Evolutionary conservation across 2,113 vertebrate genomes (phyloP).

Genomic region (Toxotes jaculatrix): DNA sequence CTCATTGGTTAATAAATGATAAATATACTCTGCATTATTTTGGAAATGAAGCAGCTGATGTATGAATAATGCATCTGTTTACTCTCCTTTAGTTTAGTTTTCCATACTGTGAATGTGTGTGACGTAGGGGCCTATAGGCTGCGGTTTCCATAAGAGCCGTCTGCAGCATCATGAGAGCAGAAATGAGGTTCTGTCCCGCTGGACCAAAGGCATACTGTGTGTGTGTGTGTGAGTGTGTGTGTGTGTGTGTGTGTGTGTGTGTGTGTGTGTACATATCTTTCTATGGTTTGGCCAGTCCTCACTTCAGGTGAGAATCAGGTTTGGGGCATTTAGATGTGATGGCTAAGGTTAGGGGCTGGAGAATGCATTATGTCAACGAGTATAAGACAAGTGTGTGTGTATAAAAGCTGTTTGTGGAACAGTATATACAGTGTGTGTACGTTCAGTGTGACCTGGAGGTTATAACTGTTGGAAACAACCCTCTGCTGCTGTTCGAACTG

Average conservation of each 20-base stretch:
- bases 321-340: too few relatives aligned
- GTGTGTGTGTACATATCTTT: too few relatives aligned
- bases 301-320: too few relatives aligned
- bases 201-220: not conserved
- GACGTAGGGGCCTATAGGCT: constrained; percentile 13
- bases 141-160: constrained; percentile 42
- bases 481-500: not conserved
- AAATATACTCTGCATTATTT: not conserved
- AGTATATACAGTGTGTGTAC: not conserved
- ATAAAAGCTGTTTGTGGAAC: too few relatives aligned
- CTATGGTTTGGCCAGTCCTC: too few relatives aligned
- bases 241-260: not conserved
- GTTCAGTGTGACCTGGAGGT: not conserved
- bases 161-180: not conserved
- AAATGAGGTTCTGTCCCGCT: constrained; percentile 5
- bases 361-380: too few relatives aligned
- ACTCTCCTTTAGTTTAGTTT: not conserved
- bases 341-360: too few relatives aligned
- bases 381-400: not conserved
- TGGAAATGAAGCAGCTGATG: constrained; percentile 12
- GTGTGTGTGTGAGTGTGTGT: not conserved
- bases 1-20: not conserved
- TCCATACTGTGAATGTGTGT: not conserved
- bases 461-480: not conserved
- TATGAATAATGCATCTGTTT: constrained; percentile 37